Base-by-base conservation (phyloP, 2,888 invertebrate genomes). In the Tetragonula carbonaria region DNA sequence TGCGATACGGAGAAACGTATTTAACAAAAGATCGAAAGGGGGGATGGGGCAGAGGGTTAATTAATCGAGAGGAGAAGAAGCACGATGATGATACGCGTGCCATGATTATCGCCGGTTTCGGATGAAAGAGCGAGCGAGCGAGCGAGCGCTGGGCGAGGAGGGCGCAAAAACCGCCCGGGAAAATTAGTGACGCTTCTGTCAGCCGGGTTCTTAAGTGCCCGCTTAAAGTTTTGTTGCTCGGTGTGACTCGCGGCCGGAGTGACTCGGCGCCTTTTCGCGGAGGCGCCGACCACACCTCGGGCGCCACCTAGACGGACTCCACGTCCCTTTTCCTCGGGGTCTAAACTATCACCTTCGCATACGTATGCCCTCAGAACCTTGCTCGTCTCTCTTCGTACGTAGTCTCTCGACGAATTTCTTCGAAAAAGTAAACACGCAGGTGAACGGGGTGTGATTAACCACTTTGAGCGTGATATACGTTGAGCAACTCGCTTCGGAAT, bases 241-340 rank as follows among this genome's bases (percentile, higher is more conserved):
- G 45, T 74, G 83, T 38, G n/a, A 45, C 45, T 45, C 80, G 80
- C 71, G 73, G 78, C 70, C 66, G 55, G 28, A 81, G 84, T 91
- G 92, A 92, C 90, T 91, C 70, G 87, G 86, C 89, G 86, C 85
- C 82, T 92, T 91, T 87, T 87, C 87, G 87, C 86, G 84, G 78
- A 89, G 92, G 90, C 92, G 92, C 91, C 92, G 88, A 82, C 91
- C 92, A 92, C 92, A 92, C 92, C 92, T 93, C 84, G 91, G 91
- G 92, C 92, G 92, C 92, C 92, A 91, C 89, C 79, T 63, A 88
- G 90, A 89, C 91, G 91, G 84, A 86, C 83, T 74, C 74, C 75
- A 67, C 63, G 70, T 84, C 84, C 71, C 80, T 74, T 88, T 80
- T 83, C 80, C 77, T 63, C 74, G 16, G 4, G 33, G 28, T 28